Evolutionary conservation across 2,888 invertebrate species (phyloP), one percentile per base, ranked within the genome.

Genomic region (Synergus umbraculus): DNA sequence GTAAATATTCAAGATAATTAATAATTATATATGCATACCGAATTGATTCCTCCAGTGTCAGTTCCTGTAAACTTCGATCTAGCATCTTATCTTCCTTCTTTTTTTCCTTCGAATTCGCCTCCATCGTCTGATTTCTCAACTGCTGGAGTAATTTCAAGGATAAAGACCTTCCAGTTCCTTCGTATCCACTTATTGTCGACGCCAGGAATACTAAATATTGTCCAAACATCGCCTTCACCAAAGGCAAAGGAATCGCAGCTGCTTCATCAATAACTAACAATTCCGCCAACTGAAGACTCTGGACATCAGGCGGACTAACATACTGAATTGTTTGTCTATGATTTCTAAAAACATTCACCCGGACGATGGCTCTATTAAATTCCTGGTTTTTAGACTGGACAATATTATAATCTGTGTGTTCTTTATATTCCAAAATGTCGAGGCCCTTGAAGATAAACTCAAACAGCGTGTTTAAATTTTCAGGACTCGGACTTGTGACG

Each of bases 181-280:
- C 99, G 91, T 99, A 95, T 91, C 99, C 99, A 88, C 98, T 97
- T 64, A 99, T 97, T 0, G 99, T 99, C 0, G 99, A 99, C 0
- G 99, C 96, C 90, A 99, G 95, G 90, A 99, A 97, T 13, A 98
- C 97, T 54, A 99, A 94, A 88, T 98, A 98, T 0, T 98, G 98
- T 0, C 97, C 97, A 79, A 97, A 93, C 92, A 99, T 96, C 2
- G 96, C 95, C 85, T 97, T 97, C 0, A 99, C 98, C 87, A 97
- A 95, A 0, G 97, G 97, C 80, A 99, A 93, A 0, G 99, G 99
- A 86, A 99, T 99, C 9, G 99, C 99, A 0, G 99, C 99, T 1
- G 99, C 99, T 92, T 99, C 99, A 92, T 99, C 99, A 79, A 99
- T 98, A 0, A 99, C 95, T 49, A 99, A 94, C 63, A 99, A 92